Evolutionary conservation across 2,888 invertebrate species (phyloP), one percentile per base, ranked within the genome.

Genomic region (Listrodromus nycthemerus): DNA sequence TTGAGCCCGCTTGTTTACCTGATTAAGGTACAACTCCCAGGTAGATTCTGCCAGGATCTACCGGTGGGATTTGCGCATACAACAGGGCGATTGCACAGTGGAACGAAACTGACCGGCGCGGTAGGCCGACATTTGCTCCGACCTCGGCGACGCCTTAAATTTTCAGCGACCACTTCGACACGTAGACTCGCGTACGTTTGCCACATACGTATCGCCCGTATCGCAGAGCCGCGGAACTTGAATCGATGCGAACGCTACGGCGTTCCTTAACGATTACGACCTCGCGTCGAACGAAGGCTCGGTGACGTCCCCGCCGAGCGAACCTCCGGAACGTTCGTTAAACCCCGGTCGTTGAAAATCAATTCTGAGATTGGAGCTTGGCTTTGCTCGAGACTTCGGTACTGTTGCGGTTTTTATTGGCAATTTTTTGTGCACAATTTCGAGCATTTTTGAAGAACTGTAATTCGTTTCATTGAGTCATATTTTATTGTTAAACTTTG

Each of bases 201-300:
- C 19, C 13, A 21, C 55, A 55, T 55, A 55, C 10, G 55, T 55
- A 55, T 55, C 1, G 55, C 55, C 21, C 55, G 55, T 10, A 55
- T 21, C 7, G 13, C 6, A 37, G 16, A 52, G 41, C 21, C 21
- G 33, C 13, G 30, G 27, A n/a, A 19, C 55, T 30, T 45, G 66
- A 13, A 41, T 73, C 55, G 66, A 66, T 41, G 55, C 50, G 65
- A 10, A 19, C 41, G 50, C 61, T 50, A 21, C 70, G 30, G 79
- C 52, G 71, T 71, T 71, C 71, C 79, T 79, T 71, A 79, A 79
- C 79, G 79, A 79, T 79, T 79, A 71, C 79, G 52, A 79, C 65
- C 79, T 79, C 73, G 79, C 58, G 66, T 73, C 65, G 37, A 71
- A 37, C 71, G 79, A 73, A 73, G 71, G 73, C 41, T 21, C 79